Percentiles rank a stretch among this genome's conserved stretches.
phyloP scores from a whole-genome alignment of 2,113 vertebrate species.

The Oryzias woworae region DNA sequence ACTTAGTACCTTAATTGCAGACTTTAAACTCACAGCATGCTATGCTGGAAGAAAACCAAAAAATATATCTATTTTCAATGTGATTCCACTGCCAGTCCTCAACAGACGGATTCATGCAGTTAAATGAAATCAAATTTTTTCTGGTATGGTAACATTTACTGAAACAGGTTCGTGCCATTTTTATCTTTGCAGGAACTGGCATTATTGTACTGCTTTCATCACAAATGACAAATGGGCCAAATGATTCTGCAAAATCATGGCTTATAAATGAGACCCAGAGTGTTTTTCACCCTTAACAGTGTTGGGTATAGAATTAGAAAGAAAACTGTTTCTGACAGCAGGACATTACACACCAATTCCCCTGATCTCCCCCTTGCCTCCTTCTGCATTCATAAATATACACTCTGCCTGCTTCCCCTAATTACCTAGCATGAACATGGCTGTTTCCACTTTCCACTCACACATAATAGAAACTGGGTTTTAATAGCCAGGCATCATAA shows the following conservation, averaged over 20 bases:
- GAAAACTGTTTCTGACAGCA: slow-evolving; percentile 75
- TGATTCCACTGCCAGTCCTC: slow-evolving; percentile 3
- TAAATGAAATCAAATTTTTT: slow-evolving; percentile 25
- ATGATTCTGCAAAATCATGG: slow-evolving; percentile 54
- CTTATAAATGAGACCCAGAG: slow-evolving; percentile 60
- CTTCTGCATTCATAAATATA: slow-evolving; percentile 73
- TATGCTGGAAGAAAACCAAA: not conserved
- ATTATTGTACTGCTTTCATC: slow-evolving; percentile 28
- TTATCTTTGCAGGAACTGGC: slow-evolving; percentile 22
- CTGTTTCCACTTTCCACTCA: slow-evolving; percentile 72
- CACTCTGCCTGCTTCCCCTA: slow-evolving; percentile 70
- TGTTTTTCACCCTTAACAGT: slow-evolving; percentile 48
- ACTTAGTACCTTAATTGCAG: too few relatives aligned
- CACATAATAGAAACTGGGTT: slow-evolving; percentile 78
- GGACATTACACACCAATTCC: slow-evolving; percentile 75
- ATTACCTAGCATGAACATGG: slow-evolving; percentile 75
- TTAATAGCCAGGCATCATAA: slow-evolving; percentile 80
- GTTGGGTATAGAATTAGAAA: slow-evolving; percentile 64
- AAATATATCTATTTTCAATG: not conserved
- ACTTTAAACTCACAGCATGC: too few relatives aligned
- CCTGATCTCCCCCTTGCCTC: slow-evolving; percentile 53
- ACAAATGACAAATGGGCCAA: slow-evolving; percentile 38
- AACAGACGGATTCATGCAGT: slow-evolving; percentile 38
- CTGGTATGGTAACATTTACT: slow-evolving; percentile 7
- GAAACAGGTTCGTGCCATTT: slow-evolving; percentile 17